Evolutionary conservation across 2,888 invertebrate genomes (phyloP).

Genomic region (Athripsodes cinereus): DNA sequence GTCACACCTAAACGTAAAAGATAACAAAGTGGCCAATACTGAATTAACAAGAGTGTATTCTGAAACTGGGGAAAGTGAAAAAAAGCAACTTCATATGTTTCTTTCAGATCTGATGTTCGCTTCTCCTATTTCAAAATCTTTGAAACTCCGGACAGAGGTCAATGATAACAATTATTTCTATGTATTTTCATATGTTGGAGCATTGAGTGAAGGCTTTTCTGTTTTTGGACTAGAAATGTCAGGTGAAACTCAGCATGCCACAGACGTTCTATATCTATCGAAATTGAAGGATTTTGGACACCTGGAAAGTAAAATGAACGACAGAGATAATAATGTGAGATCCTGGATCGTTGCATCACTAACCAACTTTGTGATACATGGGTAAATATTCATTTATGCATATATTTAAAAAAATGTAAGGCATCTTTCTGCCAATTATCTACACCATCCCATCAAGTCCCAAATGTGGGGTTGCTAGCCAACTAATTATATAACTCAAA

Average conservation of each 20-base stretch:
- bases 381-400: constrained; percentile 34
- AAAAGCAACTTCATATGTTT: constrained; percentile 8
- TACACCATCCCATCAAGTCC: too few species aligned
- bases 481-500: too few species aligned
- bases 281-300: not conserved
- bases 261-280: constrained; percentile 31
- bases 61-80: constrained; percentile 5
- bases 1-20: not conserved
- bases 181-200: constrained; percentile 34
- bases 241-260: constrained; percentile 34
- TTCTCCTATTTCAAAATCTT: constrained; percentile 13
- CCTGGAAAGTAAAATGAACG: constrained; percentile 36
- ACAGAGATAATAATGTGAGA: constrained; percentile 43
- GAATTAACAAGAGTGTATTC: constrained; percentile 35
- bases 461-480: too few species aligned
- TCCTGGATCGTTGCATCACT: constrained; percentile 48
- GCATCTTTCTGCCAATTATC: too few species aligned
- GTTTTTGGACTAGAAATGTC: constrained; percentile 17
- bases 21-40: constrained; percentile 34
- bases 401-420: not conserved
- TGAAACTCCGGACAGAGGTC: constrained; percentile 5
- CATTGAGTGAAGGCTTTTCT: constrained; percentile 14
- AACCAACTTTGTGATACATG: constrained; percentile 46
- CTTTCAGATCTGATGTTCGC: constrained; percentile 17
- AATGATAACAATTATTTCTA: constrained; percentile 5